Conservation (phyloP, 2,797 vertebrate genomes). For the Malacoctenus gilli region DNA sequence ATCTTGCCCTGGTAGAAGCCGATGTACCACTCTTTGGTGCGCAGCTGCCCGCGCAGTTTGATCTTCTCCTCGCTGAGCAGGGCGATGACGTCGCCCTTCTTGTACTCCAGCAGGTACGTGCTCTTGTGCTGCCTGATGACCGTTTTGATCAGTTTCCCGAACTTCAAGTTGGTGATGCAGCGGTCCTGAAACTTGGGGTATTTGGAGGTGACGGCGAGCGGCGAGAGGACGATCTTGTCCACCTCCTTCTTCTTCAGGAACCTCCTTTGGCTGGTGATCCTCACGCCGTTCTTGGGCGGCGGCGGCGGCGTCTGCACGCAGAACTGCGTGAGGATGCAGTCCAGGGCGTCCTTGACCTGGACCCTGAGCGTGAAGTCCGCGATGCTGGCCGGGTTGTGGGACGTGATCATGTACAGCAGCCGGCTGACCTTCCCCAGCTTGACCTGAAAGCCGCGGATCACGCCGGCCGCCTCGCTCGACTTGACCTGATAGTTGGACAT, state of each 20-base stretch:
- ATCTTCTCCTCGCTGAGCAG: slow-evolving; percentile 96
- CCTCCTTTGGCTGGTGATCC: slow-evolving; percentile 83
- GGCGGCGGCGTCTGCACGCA: slow-evolving; percentile 94
- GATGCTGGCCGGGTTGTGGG: slow-evolving; percentile 84
- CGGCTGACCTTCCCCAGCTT: slow-evolving; percentile 93
- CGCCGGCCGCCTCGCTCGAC: slow-evolving; percentile 81
- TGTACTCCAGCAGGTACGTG: slow-evolving; percentile 95
- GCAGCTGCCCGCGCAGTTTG: slow-evolving; percentile 90
- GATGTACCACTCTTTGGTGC: slow-evolving; percentile 99
- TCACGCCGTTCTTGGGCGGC: slow-evolving; percentile 84
- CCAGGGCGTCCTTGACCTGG: slow-evolving; percentile 91
- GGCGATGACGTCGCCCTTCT: slow-evolving; percentile 92
- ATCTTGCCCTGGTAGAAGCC: slow-evolving; percentile 94
- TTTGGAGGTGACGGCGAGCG: slow-evolving; percentile 87
- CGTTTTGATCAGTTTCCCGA: slow-evolving; percentile 93
- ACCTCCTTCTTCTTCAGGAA: slow-evolving; percentile 97
- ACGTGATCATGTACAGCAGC: slow-evolving; percentile 89
- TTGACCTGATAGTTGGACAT: slow-evolving; percentile 93
- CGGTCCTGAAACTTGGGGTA: slow-evolving; percentile 94
- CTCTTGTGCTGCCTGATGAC: slow-evolving; percentile 94
- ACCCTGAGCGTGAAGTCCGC: slow-evolving; percentile 93
- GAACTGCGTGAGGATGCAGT: slow-evolving; percentile 92
- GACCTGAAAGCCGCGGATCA: slow-evolving; percentile 91
- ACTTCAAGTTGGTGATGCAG: slow-evolving; percentile 87
- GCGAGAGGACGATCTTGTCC: slow-evolving; percentile 93